phyloP scores from a whole-genome alignment of 1,140 invertebrate species.

The Drosophila varians region DNA sequence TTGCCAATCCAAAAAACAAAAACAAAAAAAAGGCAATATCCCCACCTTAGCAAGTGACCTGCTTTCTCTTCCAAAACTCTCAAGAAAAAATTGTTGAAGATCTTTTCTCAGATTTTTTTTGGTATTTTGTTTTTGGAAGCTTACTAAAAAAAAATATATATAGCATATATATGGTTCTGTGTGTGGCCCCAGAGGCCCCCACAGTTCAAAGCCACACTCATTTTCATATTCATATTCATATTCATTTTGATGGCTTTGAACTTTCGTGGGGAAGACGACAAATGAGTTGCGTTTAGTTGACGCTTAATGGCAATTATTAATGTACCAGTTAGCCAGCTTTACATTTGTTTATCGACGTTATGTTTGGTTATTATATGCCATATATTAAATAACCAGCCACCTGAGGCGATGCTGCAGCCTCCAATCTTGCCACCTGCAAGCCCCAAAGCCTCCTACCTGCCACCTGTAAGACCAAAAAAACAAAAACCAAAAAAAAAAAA shows the following conservation, averaged over 20 bases:
- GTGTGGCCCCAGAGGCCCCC: constrained; percentile 18
- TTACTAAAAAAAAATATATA: too few species aligned
- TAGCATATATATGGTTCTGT: too few species aligned
- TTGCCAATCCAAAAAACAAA: constrained; percentile 41
- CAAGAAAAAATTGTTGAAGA: constrained; percentile 44
- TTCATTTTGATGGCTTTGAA: constrained; percentile 69
- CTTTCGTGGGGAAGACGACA: constrained; percentile 46
- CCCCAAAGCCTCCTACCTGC: background rate
- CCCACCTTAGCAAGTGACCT: constrained; percentile 66
- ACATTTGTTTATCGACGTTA: constrained; percentile 24
- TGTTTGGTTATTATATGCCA: constrained; percentile 53
- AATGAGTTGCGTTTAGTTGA: constrained; percentile 39
- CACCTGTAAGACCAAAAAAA: background rate
- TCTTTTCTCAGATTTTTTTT: background rate
- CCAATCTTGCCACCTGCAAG: constrained; percentile 11
- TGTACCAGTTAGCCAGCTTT: constrained; percentile 64
- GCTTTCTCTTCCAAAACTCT: constrained; percentile 73
- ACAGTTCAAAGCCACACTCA: constrained; percentile 31
- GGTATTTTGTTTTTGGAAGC: background rate
- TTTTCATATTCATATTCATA: background rate
- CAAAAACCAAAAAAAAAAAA: background rate
- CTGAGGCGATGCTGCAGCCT: constrained; percentile 12
- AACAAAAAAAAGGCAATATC: background rate
- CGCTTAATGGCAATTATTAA: constrained; percentile 70
- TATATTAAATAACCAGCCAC: constrained; percentile 52